Evolutionary conservation across 2,113 vertebrate species (phyloP), one percentile per base, ranked within the genome.

Genomic region (Pseudonaja textilis): DNA sequence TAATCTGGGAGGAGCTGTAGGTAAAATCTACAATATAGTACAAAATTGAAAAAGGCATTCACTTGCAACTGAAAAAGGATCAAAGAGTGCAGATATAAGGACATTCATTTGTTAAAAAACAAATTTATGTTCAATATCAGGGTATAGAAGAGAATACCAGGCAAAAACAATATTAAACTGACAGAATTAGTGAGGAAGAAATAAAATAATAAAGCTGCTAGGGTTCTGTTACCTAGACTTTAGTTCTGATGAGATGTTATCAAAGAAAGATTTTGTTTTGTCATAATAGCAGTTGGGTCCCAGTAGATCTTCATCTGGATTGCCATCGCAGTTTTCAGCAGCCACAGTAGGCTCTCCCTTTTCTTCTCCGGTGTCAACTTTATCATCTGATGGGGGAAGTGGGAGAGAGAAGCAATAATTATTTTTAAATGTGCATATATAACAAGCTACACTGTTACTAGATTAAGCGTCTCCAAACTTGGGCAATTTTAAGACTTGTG

Each of bases 261-360:
- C 99, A 91, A 99, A 99, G 97, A 99, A 99, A 3, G 98, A 99
- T 96, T 99, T 99, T 90, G 99, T 97, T 94, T 98, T 99, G 97
- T 99, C 98, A 5, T 99, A 99, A 94, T 99, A 99, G 96, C 98
- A 99, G 94, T 99, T 99, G 54, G 99, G 98, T 39, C 98, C 99
- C 91, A 98, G 96, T 3, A 95, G 96, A 81, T 98, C 97, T 29
- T 98, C 97, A 47, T 98, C 98, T n/a, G 96, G 88, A 0, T 95
- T 97, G 0, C 94, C 93, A 26, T 97, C 98, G 1, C 96, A 96
- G 85, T 95, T 97, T 90, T 96, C 97, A 47, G 97, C 96, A 94
- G 98, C 98, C 47, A 98, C 97, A 0, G 97, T 97, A 16, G 98
- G 96, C 74, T 98, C 98, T 25, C 96, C 97, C 26, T 98, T 98